These are phyloP conservation scores for Podarcis muralis DNA, from an alignment of 2,113 vertebrate species.

Conservation along the genomic window DNA sequence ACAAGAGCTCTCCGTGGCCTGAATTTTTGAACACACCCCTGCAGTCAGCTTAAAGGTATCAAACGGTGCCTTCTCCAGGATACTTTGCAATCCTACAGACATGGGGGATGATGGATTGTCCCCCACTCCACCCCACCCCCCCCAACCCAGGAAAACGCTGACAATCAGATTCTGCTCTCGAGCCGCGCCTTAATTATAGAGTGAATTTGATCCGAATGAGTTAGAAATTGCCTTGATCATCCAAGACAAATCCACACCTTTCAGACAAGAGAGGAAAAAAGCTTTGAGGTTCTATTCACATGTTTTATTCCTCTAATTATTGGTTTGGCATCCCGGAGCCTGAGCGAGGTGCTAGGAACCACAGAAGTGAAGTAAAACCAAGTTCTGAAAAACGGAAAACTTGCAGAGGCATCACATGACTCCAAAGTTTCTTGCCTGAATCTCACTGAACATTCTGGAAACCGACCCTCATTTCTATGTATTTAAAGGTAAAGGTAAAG, in stretches of 20 bases:
- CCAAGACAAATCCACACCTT: not conserved
- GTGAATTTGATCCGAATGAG: conserved; percentile 11
- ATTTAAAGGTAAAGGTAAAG: not conserved
- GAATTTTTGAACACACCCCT: not conserved
- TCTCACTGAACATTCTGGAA: not conserved
- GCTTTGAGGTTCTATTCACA: not conserved
- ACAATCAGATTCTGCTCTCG: conserved; percentile 1
- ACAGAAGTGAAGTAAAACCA: not conserved
- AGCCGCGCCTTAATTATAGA: not conserved
- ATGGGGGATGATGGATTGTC: not conserved
- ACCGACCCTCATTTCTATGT: not conserved
- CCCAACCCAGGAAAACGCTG: not conserved
- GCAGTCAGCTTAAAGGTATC: not conserved
- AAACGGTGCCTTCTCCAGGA: not conserved
- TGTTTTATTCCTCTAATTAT: not conserved
- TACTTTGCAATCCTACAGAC: not conserved
- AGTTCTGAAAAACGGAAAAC: not conserved
- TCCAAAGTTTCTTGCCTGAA: not conserved
- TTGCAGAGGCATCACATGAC: not conserved
- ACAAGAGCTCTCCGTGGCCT: not conserved
- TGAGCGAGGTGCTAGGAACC: not conserved
- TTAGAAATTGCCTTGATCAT: conserved; percentile 9
- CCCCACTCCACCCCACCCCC: not conserved
- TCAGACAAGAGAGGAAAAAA: conserved; percentile 16
- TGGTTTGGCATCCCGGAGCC: not conserved